Evolutionary conservation across 2,888 invertebrate genomes (phyloP), one percentile per base, ranked within the genome.

Genomic region (Lithophane leautieri): DNA sequence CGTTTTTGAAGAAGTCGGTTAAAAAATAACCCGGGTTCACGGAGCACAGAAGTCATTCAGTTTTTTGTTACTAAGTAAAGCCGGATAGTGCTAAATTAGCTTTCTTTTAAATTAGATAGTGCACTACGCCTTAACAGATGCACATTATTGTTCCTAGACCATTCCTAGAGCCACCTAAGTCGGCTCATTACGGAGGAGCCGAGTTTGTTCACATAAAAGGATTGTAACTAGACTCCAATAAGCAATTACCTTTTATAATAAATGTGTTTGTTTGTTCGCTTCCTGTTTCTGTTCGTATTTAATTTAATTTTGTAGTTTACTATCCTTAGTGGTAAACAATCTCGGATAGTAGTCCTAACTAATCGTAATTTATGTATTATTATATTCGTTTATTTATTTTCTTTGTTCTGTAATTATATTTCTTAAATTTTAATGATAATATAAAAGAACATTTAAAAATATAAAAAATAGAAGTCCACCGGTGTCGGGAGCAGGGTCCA

Each of bases 171-270:
- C 25, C 19, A n/a, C n/a, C 19, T 60, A 19, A 76, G 19, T 28
- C 54, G 28, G 80, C 73, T 76, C 78, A 78, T 78, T 78, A 78
- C 54, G 14, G n/a, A 61, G 47, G 28, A 76, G 14, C 40, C 47
- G 16, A 54, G 81, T 61, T 40, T 61, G 65, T 66, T 25, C 25
- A 61, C 81, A 40, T 78, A 81, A 62, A 76, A 66, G 78, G 76
- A 78, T 42, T 76, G 78, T 42, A 66, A 61, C 76, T 50, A 12
- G 28, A 52, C 0, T 42, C 61, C 61, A 61, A 66, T 78, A 42
- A 66, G 47, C 65, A 78, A 81, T 76, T 76, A 60, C 19, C 62
- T 50, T 50, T 28, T 56, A 44, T 74, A 80, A 52, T 58, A 63
- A 60, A 81, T 80, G 80, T 77, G 47, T 56, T 79, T 79, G 47